Evolutionary conservation across 1,140 invertebrate species (phyloP).

Genomic region (Drosophila baimaii): DNA sequence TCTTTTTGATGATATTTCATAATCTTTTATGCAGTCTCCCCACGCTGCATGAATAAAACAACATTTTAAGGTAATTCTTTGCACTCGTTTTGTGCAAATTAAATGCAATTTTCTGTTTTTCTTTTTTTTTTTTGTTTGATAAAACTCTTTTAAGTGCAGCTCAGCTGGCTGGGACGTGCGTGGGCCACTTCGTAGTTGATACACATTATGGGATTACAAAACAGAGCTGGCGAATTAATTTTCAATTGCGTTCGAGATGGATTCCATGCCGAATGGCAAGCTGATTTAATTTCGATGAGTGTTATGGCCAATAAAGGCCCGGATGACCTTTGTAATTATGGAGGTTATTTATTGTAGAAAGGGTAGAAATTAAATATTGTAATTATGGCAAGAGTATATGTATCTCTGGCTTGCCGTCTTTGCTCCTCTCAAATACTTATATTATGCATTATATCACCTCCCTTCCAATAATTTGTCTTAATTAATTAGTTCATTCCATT

Average conservation of each 20-base stretch:
- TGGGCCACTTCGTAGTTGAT: conserved; percentile 57
- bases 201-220: conserved; percentile 50
- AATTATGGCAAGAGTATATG: no score
- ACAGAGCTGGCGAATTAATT: conserved; percentile 42
- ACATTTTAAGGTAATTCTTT: conserved; percentile 39
- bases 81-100: conserved; percentile 51
- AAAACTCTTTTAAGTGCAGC: conserved; percentile 67
- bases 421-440: no score
- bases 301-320: background rate
- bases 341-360: no score
- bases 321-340: background rate
- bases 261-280: background rate
- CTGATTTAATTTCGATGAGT: conserved; percentile 8
- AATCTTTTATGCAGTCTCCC: conserved; percentile 35
- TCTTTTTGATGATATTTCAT: conserved; percentile 64
- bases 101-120: conserved; percentile 68
- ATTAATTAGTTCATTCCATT: background rate
- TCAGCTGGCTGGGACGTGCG: conserved; percentile 47
- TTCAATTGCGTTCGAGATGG: conserved; percentile 31
- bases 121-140: no score
- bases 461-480: background rate
- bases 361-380: no score
- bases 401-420: no score
- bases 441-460: no score
- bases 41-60: conserved; percentile 14